These are phyloP conservation scores for Zeuzera pyrina DNA, from an alignment of 2,888 invertebrate species.

Conservation along the genomic window DNA sequence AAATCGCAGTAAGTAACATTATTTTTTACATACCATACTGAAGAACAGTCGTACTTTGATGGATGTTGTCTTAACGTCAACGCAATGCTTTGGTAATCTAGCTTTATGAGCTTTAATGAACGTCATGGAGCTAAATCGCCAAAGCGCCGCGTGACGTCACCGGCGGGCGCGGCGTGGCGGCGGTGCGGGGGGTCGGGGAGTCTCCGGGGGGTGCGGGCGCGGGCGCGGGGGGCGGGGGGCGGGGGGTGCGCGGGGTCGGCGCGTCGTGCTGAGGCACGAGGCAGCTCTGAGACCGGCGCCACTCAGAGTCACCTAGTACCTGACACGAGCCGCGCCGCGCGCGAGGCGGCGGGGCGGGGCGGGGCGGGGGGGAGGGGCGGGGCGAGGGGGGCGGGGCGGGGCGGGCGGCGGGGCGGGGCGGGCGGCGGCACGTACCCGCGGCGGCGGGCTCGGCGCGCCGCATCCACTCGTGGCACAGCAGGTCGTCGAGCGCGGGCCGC, in stretches of 20 bases:
- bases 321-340: conserved; percentile 66
- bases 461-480: conserved; percentile 78
- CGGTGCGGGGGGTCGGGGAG: conserved; percentile 17
- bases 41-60: too few relatives aligned
- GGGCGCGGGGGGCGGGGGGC: conserved; percentile 13
- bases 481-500: conserved; percentile 76
- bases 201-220: conserved; percentile 39
- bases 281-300: conserved; percentile 65
- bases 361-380: conserved; percentile 5
- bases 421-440: conserved; percentile 79
- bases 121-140: conserved; percentile 93
- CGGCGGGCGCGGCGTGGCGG: conserved; percentile 34
- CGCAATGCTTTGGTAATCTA: conserved; percentile 92
- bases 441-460: conserved; percentile 75
- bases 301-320: conserved; percentile 93
- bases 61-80: not conserved
- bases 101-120: conserved; percentile 87
- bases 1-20: too few relatives aligned
- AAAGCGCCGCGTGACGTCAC: conserved; percentile 87
- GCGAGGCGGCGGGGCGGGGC: conserved; percentile 32
- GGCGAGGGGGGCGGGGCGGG: not conserved
- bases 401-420: conserved; percentile 56
- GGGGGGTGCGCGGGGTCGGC: conserved; percentile 8
- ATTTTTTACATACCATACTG: too few relatives aligned
- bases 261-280: conserved; percentile 63